Percentiles rank a stretch among this genome's conserved stretches.
These are phyloP conservation scores for Phragmatobia fuliginosa DNA, from an alignment of 2,888 invertebrate species.

Conservation along the genomic window DNA sequence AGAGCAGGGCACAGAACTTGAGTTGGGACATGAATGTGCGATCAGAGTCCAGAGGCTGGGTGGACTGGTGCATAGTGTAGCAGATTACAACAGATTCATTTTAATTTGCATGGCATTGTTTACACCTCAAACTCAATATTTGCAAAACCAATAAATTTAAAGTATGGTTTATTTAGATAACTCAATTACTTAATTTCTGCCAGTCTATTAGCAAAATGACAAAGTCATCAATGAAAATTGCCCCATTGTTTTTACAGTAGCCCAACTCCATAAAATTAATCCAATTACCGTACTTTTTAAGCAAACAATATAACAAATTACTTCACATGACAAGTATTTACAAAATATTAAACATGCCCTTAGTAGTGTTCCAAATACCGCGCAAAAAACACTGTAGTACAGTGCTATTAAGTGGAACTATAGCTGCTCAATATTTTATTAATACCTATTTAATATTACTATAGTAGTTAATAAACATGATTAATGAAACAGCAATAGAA, in stretches of 20 bases:
- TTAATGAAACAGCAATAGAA: slow-evolving; percentile 30
- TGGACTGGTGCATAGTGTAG: too few relatives aligned
- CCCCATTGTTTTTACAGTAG: not conserved
- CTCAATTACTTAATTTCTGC: not conserved
- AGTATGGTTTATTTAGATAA: not conserved
- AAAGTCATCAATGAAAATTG: not conserved
- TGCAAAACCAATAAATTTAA: not conserved
- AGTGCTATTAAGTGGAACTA: not conserved
- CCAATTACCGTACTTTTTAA: not conserved
- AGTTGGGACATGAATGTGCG: too few relatives aligned
- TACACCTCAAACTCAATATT: not conserved
- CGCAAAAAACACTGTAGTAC: not conserved
- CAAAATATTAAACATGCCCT: not conserved
- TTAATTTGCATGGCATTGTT: not conserved
- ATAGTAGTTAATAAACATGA: slow-evolving; percentile 20
- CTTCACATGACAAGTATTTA: not conserved
- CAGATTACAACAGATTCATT: not conserved
- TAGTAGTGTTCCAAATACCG: not conserved
- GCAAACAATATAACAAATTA: not conserved
- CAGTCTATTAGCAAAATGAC: not conserved
- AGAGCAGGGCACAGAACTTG: too few relatives aligned
- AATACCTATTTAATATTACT: not conserved
- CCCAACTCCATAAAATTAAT: not conserved
- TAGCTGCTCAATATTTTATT: not conserved
- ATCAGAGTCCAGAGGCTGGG: too few relatives aligned